Evolutionary conservation across 2,888 invertebrate species (phyloP).

Genomic region (Acleris sparsana): DNA sequence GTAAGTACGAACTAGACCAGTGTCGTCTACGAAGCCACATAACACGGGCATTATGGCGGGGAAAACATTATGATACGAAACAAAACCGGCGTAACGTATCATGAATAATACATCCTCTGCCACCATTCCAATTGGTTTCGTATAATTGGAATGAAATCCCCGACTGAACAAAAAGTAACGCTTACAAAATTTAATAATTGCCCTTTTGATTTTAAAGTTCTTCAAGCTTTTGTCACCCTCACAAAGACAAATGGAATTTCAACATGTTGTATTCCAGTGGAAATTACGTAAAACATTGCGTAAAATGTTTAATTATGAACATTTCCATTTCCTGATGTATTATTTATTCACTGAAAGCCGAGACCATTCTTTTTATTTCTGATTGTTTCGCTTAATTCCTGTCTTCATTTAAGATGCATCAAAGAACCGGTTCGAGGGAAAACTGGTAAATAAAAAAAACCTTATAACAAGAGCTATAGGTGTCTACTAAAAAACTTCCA

Average conservation of each 20-base stretch:
- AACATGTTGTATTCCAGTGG: neutral
- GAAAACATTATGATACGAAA: conserved; percentile 35
- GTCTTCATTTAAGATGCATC: conserved; percentile 34
- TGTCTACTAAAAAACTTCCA: no score
- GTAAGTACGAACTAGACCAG: neutral
- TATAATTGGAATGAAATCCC: conserved; percentile 49
- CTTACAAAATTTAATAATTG: conserved; percentile 18
- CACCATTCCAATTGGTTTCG: conserved; percentile 45
- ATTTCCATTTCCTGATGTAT: conserved; percentile 21
- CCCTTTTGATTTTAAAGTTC: neutral
- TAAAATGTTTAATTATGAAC: conserved; percentile 6
- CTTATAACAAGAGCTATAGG: no score
- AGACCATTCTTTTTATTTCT: conserved; percentile 26
- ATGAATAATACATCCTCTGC: conserved; percentile 53
- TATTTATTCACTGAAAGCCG: conserved; percentile 29
- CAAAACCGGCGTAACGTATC: conserved; percentile 36
- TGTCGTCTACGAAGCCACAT: conserved; percentile 10
- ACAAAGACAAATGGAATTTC: no score
- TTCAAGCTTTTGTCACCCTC: neutral
- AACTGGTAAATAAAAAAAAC: neutral
- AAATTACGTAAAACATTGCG: neutral
- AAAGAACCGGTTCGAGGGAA: conserved; percentile 15
- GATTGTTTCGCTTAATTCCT: conserved; percentile 26
- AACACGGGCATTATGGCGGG: conserved; percentile 23
- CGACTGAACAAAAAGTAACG: conserved; percentile 31